These are phyloP conservation scores for Brenthis daphne DNA, from an alignment of 2,888 invertebrate species.

Conservation along the genomic window DNA sequence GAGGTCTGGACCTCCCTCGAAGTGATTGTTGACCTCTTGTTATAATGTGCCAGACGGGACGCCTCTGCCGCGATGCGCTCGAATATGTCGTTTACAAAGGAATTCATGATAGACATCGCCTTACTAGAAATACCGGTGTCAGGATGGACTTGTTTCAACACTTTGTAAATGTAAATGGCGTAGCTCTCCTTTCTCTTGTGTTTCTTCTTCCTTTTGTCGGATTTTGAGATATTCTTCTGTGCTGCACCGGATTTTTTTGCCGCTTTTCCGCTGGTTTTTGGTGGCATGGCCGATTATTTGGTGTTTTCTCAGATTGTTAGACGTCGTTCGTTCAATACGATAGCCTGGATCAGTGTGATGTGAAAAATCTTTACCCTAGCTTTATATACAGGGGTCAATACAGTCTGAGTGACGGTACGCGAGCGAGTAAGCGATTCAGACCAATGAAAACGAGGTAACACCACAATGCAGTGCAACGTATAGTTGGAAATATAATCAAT, in stretches of 20 bases:
- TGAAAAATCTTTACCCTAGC: not conserved
- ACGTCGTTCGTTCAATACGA: conserved; percentile 1
- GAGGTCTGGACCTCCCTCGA: conserved; percentile 87
- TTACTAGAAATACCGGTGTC: conserved; percentile 79
- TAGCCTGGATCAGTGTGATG: conserved; percentile 7
- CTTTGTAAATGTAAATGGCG: conserved; percentile 84
- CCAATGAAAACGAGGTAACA: conserved; percentile 17
- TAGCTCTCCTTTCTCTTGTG: conserved; percentile 82
- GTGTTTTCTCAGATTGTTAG: not conserved
- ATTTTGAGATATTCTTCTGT: conserved; percentile 81
- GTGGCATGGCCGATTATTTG: conserved; percentile 45
- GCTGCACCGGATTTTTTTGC: conserved; percentile 81
- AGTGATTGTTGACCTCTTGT: conserved; percentile 85
- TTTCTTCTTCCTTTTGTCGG: conserved; percentile 82
- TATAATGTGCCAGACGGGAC: conserved; percentile 84
- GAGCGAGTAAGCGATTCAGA: conserved; percentile 20
- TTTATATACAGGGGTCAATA: conserved; percentile 15
- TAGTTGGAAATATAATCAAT: conserved; percentile 15
- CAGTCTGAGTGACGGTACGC: conserved; percentile 15
- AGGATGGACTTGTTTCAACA: conserved; percentile 85
- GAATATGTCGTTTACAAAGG: conserved; percentile 88
- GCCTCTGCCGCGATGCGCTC: conserved; percentile 86
- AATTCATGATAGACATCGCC: conserved; percentile 87
- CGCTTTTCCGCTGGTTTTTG: conserved; percentile 64
- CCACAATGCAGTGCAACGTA: conserved; percentile 16